Base-by-base conservation (phyloP, 2,797 vertebrate species). In the Trachops cirrhosus region DNA sequence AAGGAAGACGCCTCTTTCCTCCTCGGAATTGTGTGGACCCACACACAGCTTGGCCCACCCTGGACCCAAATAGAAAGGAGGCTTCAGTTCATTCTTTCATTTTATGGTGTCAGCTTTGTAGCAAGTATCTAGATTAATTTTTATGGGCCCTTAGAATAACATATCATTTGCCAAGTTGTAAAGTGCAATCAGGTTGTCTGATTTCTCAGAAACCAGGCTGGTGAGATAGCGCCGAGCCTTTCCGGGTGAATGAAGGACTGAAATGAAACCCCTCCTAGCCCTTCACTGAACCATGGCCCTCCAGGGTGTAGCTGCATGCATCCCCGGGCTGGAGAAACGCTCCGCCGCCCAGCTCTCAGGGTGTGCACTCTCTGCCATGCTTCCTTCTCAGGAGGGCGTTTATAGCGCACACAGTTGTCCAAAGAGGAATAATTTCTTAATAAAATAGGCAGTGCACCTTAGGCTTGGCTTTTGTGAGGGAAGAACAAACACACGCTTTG, bases 121-220 rank as follows among this genome's bases (percentile, higher is more conserved):
- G 74, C 26, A 34, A 78, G 54, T 39, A 6, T 74, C 89, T 71
- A 37, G 80, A 32, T 86, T 94, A 82, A 85, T 84, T 91, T 96
- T 94, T 96, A 94, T 92, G 62, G 96, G 64, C 22, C 75, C 75
- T 78, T 62, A 39, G 73, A 83, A 64, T 92, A 83, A 64, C 91
- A 22, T 93, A 94, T 94, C 77, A 94, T 83, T 96, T 97, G 95
- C 89, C 48, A 73, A 50, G 50, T 4, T 48, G 37, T 93, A 91
- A 96, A 93, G 52, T 75, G 62, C 90, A 95, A 5, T 86, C 75
- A 32, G 95, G n/a, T 88, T 94, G 86, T 79, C 50, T 77, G 68
- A 87, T 67, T 92, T 85, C 95, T 86, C 74, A 87, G 92, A 91
- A 94, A 93, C 57, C 88, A 87, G 48, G 92, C 44, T 75, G 19